Conservation (phyloP, 2,113 vertebrate species). For the Thamnaconus septentrionalis region DNA sequence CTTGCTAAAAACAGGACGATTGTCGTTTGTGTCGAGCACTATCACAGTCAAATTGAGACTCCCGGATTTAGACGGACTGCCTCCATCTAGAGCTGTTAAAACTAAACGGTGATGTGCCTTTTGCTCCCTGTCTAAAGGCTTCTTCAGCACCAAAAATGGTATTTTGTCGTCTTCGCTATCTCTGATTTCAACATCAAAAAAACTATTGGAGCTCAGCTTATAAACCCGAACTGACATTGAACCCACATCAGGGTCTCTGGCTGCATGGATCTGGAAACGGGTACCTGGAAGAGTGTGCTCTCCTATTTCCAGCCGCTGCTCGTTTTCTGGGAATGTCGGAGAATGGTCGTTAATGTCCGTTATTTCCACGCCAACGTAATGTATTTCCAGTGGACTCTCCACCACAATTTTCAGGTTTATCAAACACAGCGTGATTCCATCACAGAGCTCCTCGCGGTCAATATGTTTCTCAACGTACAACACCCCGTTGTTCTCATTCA, state of each 20-base stretch:
- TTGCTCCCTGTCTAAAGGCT: slow-evolving; percentile 63
- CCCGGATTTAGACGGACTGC: slow-evolving; percentile 64
- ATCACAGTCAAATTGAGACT: slow-evolving; percentile 57
- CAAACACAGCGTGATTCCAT: slow-evolving; percentile 48
- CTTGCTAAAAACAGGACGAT: slow-evolving; percentile 63
- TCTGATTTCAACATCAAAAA: slow-evolving; percentile 63
- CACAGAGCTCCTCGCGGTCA: slow-evolving; percentile 72
- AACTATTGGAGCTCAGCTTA: slow-evolving; percentile 29
- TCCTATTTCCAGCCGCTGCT: slow-evolving; percentile 59
- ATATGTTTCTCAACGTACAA: slow-evolving; percentile 46
- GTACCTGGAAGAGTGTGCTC: slow-evolving; percentile 57
- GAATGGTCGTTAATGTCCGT: slow-evolving; percentile 69
- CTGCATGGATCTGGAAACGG: slow-evolving; percentile 67
- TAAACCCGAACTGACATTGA: slow-evolving; percentile 48
- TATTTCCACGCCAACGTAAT: slow-evolving; percentile 72
- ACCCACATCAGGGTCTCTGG: slow-evolving; percentile 60
- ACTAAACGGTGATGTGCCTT: slow-evolving; percentile 46
- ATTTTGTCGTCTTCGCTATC: slow-evolving; percentile 63
- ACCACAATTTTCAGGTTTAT: slow-evolving; percentile 71
- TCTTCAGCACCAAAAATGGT: slow-evolving; percentile 63
- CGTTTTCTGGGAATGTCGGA: slow-evolving; percentile 53
- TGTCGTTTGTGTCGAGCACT: slow-evolving; percentile 69
- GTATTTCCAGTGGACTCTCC: slow-evolving; percentile 73
- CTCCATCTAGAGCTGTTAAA: slow-evolving; percentile 68
- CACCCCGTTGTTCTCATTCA: slow-evolving; percentile 68